Evolutionary conservation across 2,113 vertebrate species (phyloP).

Genomic region (Progne subis): DNA sequence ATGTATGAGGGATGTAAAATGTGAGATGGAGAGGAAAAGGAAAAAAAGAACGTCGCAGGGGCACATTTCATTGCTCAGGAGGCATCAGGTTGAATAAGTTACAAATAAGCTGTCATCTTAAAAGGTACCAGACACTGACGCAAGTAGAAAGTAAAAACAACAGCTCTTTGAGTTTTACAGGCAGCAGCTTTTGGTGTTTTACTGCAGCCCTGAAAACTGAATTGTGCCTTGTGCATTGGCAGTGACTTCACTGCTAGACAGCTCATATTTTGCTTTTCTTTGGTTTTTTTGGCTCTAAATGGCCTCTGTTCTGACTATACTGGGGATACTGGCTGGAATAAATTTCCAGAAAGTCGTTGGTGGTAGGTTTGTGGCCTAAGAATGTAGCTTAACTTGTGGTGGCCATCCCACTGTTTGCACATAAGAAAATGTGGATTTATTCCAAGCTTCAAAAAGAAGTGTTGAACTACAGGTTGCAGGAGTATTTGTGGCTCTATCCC

Average conservation of each 20-base stretch:
- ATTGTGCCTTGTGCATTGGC: not conserved
- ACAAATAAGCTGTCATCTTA: not conserved
- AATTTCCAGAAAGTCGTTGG: not conserved
- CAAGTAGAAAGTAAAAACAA: not conserved
- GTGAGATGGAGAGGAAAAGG: not conserved
- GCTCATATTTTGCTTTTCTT: not conserved
- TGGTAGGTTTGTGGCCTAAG: not conserved
- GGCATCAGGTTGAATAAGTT: not conserved
- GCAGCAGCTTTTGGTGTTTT: not conserved
- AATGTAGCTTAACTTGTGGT: not conserved
- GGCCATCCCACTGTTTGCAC: too few species aligned
- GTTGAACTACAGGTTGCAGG: not conserved
- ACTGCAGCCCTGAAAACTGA: not conserved
- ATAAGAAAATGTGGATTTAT: not conserved
- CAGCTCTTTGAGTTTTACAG: not conserved
- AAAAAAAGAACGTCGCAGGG: not conserved
- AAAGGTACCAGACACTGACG: not conserved
- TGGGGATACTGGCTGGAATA: not conserved
- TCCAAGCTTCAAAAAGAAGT: not conserved
- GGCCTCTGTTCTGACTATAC: not conserved
- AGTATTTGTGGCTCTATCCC: not conserved
- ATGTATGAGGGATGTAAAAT: not conserved
- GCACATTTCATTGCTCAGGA: not conserved
- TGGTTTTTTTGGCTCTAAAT: fast-evolving
- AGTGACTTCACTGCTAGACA: fast-evolving